These are phyloP conservation scores for Scarus forsteni DNA, from an alignment of 2,797 vertebrate species.

Conservation along the genomic window DNA sequence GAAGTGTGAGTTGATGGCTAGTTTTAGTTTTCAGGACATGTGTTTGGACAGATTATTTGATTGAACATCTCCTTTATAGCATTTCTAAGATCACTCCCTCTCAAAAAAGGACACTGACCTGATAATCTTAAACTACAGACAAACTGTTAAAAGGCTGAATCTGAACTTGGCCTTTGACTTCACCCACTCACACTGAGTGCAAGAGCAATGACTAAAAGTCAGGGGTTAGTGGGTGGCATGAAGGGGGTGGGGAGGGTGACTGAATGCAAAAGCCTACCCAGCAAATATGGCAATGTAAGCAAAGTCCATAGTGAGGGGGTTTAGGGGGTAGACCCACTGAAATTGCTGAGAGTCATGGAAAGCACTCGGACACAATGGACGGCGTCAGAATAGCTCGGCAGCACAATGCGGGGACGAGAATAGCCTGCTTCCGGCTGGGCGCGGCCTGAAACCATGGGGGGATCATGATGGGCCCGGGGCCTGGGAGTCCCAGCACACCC, in stretches of 20 bases:
- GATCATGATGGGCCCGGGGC: constrained; percentile 58
- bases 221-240: constrained; percentile 6
- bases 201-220: constrained; percentile 28
- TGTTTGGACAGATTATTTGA: not conserved
- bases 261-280: constrained; percentile 84
- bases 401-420: constrained; percentile 69
- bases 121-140: not conserved
- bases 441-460: constrained; percentile 48
- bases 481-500: constrained; percentile 63
- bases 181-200: not conserved
- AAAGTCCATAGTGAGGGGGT: constrained; percentile 76
- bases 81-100: not conserved
- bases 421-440: constrained; percentile 67
- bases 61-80: too few species aligned
- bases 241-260: not conserved
- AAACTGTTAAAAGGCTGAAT: not conserved
- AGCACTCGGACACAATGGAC: constrained; percentile 67
- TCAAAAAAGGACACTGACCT: not conserved
- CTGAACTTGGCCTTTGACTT: not conserved
- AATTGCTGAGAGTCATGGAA: constrained; percentile 82
- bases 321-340: constrained; percentile 68
- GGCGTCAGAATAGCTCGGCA: constrained; percentile 56
- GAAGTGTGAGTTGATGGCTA: not conserved
- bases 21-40: not conserved
- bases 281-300: constrained; percentile 67